Evolutionary conservation across 2,888 invertebrate genomes (phyloP), one percentile per base, ranked within the genome.

Genomic region (Cylindroiulus punctatus): DNA sequence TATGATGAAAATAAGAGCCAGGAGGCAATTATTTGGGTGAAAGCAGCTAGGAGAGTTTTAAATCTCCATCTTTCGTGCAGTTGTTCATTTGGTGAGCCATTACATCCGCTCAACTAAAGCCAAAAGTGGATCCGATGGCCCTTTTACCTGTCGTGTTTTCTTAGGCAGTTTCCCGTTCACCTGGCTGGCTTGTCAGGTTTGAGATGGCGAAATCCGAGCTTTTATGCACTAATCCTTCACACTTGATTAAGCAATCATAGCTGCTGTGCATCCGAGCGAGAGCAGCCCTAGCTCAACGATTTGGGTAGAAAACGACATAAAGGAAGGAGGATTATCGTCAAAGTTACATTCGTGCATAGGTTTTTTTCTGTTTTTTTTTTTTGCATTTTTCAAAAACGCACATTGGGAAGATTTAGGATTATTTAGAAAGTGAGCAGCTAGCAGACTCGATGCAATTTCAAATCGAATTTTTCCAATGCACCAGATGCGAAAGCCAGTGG

Each of bases 161-260:
- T 65, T 26, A 65, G 26, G 65, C 65, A 22, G 26, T 65, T 65
- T 65, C 26, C n/a, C 65, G 65, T 65, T 65, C 65, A 65, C 65
- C 65, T 65, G 65, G 65, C 65, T 65, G 65, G 10, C 26, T 65
- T 65, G 65, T 65, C 65, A 65, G 22, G 65, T 65, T 52, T 4
- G 65, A 65, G 65, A 65, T n/a, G 65, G 12, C 26, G 65, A 65
- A 65, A 65, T 65, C 65, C 65, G 22, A 65, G 65, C 65, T 65
- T 65, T 65, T 65, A 65, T 65, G n/a, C n/a, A 26, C 65, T 65
- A 65, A 65, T 65, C 65, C 65, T 65, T 26, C 65, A 10, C 65
- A 65, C 65, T 65, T 65, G 65, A 65, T 65, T 65, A 65, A 65
- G 65, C 65, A 65, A 65, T 65, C 65, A 65, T 26, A 65, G 65